These are phyloP conservation scores for Otocyon megalotis DNA, from an alignment of 2,113 vertebrate species.

Conservation along the genomic window DNA sequence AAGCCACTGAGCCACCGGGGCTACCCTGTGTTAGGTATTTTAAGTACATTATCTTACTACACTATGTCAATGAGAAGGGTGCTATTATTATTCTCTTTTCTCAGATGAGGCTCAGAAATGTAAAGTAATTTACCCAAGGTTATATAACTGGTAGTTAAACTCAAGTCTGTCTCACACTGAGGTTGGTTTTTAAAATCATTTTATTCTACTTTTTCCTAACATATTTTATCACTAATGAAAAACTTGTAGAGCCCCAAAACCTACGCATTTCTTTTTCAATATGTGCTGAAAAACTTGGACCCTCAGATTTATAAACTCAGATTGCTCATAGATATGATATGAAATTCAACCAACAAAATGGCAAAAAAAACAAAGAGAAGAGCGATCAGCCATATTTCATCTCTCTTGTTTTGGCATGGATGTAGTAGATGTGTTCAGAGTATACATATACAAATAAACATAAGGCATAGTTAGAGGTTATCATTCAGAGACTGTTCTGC, in stretches of 20 bases:
- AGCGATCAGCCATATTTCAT: background rate
- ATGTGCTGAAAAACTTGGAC: background rate
- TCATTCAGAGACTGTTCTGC: conserved; percentile 2
- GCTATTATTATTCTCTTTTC: background rate
- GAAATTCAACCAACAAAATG: conserved; percentile 1
- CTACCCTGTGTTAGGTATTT: background rate
- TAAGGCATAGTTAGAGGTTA: background rate
- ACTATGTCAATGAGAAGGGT: background rate
- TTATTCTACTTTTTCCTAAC: background rate
- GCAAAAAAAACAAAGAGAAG: background rate
- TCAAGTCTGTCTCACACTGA: background rate
- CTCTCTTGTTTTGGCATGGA: background rate
- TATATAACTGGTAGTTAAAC: background rate
- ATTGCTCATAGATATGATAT: background rate
- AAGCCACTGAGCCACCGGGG: no score
- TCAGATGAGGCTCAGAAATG: background rate
- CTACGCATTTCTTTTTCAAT: background rate
- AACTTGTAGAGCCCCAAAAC: background rate
- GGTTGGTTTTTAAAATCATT: background rate
- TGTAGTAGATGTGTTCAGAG: background rate
- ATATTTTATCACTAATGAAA: background rate
- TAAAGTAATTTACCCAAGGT: background rate
- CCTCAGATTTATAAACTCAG: background rate
- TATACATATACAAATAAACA: background rate
- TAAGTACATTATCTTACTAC: background rate